A percentile compares a stretch with the other conserved stretches of the same genome.
These are phyloP conservation scores for Stomatorhinus walkeri DNA, from an alignment of 2,797 vertebrate species.

Conservation along the genomic window DNA sequence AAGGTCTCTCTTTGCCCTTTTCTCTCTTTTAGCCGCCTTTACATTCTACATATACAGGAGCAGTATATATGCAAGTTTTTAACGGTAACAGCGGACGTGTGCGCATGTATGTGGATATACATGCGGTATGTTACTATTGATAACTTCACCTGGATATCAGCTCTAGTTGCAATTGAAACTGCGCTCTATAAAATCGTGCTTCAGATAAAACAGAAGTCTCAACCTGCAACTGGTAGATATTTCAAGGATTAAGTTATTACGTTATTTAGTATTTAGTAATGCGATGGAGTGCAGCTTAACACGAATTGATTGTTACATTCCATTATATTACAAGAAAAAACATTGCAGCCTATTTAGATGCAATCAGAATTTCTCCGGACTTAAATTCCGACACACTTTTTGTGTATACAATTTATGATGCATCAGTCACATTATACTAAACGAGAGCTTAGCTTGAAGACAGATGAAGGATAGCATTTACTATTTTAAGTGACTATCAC, in stretches of 20 bases:
- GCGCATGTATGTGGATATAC: not conserved
- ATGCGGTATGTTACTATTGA: not conserved
- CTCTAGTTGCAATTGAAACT: not conserved
- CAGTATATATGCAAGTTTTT: not conserved
- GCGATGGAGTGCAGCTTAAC: not conserved
- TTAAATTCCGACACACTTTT: not conserved
- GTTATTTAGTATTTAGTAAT: not conserved
- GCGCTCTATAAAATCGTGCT: not conserved
- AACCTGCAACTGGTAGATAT: not conserved
- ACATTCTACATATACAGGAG: not conserved
- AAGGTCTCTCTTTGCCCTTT: constrained; percentile 42
- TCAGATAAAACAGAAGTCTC: not conserved
- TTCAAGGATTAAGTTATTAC: not conserved
- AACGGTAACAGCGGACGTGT: not conserved
- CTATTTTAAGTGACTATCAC: not conserved
- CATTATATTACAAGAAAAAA: not conserved
- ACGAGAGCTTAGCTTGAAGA: not conserved
- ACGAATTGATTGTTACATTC: not conserved
- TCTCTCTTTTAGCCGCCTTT: not conserved
- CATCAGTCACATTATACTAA: not conserved
- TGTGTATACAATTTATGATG: not conserved
- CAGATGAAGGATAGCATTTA: not conserved
- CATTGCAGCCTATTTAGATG: not conserved
- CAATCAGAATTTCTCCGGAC: not conserved
- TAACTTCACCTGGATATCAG: not conserved